Evolutionary conservation across 2,888 invertebrate genomes (phyloP), one percentile per base, ranked within the genome.

Genomic region (Zygaena filipendulae): DNA sequence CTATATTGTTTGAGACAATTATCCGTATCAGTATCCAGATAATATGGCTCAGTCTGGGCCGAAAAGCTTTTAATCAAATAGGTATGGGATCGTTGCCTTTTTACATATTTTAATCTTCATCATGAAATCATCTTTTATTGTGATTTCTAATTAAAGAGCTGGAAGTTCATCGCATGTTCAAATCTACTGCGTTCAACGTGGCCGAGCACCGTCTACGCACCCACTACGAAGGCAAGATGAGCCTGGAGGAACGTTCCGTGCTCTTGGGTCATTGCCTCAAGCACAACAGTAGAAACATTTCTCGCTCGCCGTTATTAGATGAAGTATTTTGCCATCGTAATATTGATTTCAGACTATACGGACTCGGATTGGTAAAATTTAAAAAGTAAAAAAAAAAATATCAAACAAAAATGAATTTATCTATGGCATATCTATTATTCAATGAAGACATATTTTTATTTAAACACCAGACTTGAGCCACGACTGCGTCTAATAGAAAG

Each of bases 41-140:
- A 23, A 81, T 85, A 16, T 87, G 87, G 86, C 69, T 87, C 37
- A 84, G 86, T 12, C 55, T 87, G 21, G 80, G 82, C 28, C 68
- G 86, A 27, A 84, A 79, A 49, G 55, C 81, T 39, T 82, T 83
- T 42, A 68, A 75, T 45, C 64, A 84, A 43, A 86, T 87, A 45
- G 87, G 87, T 86, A 53, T 45, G 16, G 16, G 4, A 7, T 6
- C 4, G 7, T 7, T 16, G 4, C 16, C 5, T 6, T 7, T 7
- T 16, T 16, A 7, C 7, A 16, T 16, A 16, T 16, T 16, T 16
- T 16, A 6, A 16, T 16, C 7, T 6, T 16, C 4, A 16, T 6
- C 7, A 16, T 16, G 4, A 7, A 16, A 16, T 16, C 7, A 16
- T 4, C n/a, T n/a, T 16, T 16, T 16, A 7, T 6, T 7, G 7